Evolutionary conservation across 2,797 vertebrate genomes (phyloP), one percentile per base, ranked within the genome.

Genomic region (Fratercula arctica): DNA sequence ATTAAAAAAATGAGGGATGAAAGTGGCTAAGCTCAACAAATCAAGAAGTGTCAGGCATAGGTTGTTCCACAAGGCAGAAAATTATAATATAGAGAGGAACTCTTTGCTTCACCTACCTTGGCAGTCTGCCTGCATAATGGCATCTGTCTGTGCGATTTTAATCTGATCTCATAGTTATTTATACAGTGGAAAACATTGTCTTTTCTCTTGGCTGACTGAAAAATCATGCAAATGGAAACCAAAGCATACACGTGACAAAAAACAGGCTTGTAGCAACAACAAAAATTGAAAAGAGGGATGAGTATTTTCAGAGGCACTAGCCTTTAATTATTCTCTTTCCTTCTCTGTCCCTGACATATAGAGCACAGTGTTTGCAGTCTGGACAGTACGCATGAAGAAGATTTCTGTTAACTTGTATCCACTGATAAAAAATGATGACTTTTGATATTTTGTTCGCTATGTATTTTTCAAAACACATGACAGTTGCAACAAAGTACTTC

Each of bases 401-500:
- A 69, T 39, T 74, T 86, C 85, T 89, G 70, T 60, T 93, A 87
- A 77, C 51, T 72, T 74, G 33, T 28, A 53, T 48, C 59, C 80
- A 77, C 84, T 93, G 92, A 89, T 95, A 78, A 79, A 89, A 95
- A 93, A 41, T 82, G 46, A 83, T 80, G 60, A 84, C 67, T 87
- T 95, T 51, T 85, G 81, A 69, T 78, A 64, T 85, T 94, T 90
- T 83, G 60, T 92, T 89, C 61, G 80, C 79, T 57, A 5, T 85
- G 5, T 80, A 72, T 91, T 95, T 95, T 96, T 87, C 67, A 84
- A 92, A 85, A 89, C 53, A 39, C 37, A 31, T 85, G 95, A 86
- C 89, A 89, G 64, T 95, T 74, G 43, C 87, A 96, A 76, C 83
- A 56, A 90, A 93, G 70, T 87, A 81, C 91, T 93, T 97, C 95